Conservation (phyloP, 2,888 invertebrate species). For the Emmelina monodactyla region DNA sequence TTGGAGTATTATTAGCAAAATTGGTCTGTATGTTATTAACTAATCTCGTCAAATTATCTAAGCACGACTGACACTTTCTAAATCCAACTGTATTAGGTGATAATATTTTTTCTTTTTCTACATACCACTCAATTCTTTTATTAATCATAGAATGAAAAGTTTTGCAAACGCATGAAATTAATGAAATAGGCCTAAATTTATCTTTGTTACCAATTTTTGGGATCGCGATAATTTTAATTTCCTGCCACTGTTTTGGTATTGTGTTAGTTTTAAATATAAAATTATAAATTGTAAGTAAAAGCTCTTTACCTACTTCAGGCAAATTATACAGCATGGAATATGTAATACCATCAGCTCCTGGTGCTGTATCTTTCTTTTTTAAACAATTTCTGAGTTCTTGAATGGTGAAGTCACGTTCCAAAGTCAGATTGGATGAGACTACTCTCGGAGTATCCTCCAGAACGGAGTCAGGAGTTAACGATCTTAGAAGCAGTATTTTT, state of each 20-base stretch:
- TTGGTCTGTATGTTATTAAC: not conserved
- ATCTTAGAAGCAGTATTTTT: slow-evolving; percentile 2
- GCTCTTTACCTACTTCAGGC: not conserved
- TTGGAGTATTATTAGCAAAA: not conserved
- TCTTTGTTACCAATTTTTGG: not conserved
- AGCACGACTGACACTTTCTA: not conserved
- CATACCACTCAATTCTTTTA: slow-evolving; percentile 1
- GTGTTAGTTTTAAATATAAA: not conserved
- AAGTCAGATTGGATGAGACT: slow-evolving; percentile 4
- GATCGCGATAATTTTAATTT: too few species aligned
- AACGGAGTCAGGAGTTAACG: slow-evolving; percentile 12
- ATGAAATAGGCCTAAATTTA: not conserved
- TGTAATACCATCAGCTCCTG: too few species aligned
- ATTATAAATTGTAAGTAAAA: not conserved
- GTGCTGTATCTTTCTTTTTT: too few species aligned
- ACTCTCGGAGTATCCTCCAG: slow-evolving; percentile 2
- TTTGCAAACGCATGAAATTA: slow-evolving; percentile 1
- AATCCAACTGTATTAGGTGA: not conserved
- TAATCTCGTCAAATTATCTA: not conserved
- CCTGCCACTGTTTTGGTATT: not conserved
- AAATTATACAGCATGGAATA: too few species aligned
- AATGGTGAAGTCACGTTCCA: too few species aligned
- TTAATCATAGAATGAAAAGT: not conserved
- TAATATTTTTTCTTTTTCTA: not conserved
- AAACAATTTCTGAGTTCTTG: too few species aligned